These are phyloP conservation scores for Acanthococcus lagerstroemiae DNA, from an alignment of 2,888 invertebrate species.

Conservation along the genomic window DNA sequence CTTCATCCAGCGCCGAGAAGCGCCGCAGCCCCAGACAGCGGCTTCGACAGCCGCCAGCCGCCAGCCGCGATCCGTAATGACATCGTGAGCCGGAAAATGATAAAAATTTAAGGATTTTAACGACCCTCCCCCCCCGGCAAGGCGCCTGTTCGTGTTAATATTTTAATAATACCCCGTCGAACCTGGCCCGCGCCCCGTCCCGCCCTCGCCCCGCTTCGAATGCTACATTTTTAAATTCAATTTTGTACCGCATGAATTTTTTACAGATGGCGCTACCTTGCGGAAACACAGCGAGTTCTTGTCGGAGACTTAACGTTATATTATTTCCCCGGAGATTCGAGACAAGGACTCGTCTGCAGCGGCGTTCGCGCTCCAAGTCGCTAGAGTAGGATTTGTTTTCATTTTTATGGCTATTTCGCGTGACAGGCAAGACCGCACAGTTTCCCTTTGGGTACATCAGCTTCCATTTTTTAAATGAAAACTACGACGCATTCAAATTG, in stretches of 20 bases:
- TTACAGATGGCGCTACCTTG: slow-evolving; percentile 5
- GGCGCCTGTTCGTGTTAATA: no score
- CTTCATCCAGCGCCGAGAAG: no score
- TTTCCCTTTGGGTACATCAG: slow-evolving; percentile 18
- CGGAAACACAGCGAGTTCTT: slow-evolving; percentile 1
- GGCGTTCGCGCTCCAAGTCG: slow-evolving; percentile 13
- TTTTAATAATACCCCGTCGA: no score
- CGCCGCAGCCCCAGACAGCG: no score
- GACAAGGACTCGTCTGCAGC: slow-evolving; percentile 9
- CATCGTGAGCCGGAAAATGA: no score
- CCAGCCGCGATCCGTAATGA: no score
- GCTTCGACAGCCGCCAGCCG: no score
- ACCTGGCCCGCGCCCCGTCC: no score
- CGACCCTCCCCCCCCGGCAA: no score
- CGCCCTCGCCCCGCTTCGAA: no score
- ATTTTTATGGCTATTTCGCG: slow-evolving; percentile 27
- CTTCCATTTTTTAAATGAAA: slow-evolving; percentile 7
- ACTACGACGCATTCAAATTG: slow-evolving; percentile 14
- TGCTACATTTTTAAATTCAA: slow-evolving; percentile 29
- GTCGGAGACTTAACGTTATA: slow-evolving; percentile 16
- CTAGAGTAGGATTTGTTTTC: slow-evolving; percentile 29
- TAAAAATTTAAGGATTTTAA: no score
- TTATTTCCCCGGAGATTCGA: slow-evolving; percentile 19
- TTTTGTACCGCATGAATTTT: slow-evolving; percentile 20
- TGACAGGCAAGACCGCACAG: slow-evolving; percentile 20